Percentiles rank a stretch among this genome's conserved stretches.
These are phyloP conservation scores for Ectropis crepuscularia DNA, from an alignment of 2,888 invertebrate species.

Conservation along the genomic window DNA sequence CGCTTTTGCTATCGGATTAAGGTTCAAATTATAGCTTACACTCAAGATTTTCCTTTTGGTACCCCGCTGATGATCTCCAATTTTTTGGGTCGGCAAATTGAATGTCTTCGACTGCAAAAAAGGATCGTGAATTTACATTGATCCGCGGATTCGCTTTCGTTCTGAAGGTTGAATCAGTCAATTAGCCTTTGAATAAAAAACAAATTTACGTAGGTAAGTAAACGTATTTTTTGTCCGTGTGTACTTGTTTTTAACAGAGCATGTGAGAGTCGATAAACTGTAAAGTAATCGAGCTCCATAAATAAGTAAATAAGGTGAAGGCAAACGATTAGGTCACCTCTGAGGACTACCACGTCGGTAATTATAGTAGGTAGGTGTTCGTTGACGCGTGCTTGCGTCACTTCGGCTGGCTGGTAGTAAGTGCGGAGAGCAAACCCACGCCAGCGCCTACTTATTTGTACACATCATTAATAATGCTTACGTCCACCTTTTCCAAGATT, in stretches of 20 bases:
- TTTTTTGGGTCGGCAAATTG: slow-evolving; percentile 33
- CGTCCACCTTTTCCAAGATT: background rate
- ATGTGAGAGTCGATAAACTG: slow-evolving; percentile 44
- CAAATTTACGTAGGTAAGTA: background rate
- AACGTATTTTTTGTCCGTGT: background rate
- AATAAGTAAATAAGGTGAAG: slow-evolving; percentile 62
- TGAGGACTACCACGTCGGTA: slow-evolving; percentile 38
- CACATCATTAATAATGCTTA: slow-evolving; percentile 7
- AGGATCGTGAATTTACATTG: slow-evolving; percentile 15
- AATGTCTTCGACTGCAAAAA: slow-evolving; percentile 26
- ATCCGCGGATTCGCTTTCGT: slow-evolving; percentile 24
- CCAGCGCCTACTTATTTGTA: slow-evolving; percentile 6
- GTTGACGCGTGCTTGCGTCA: slow-evolving; percentile 46
- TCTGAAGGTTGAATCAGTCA: slow-evolving; percentile 17
- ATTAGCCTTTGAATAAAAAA: slow-evolving; percentile 3
- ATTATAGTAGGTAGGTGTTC: slow-evolving; percentile 33
- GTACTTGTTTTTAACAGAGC: slow-evolving; percentile 13
- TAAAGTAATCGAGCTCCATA: slow-evolving; percentile 37
- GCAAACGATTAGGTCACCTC: slow-evolving; percentile 64
- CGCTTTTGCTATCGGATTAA: slow-evolving; percentile 10
- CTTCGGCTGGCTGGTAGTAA: slow-evolving; percentile 6
- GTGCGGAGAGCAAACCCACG: slow-evolving; percentile 24
- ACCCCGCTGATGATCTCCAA: slow-evolving; percentile 12
- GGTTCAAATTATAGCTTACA: slow-evolving; percentile 6
- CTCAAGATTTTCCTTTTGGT: slow-evolving; percentile 29